Percentiles rank a stretch among this genome's conserved stretches.
Evolutionary conservation across 2,888 invertebrate species (phyloP).

Genomic region (Drosophila stalkeri): DNA sequence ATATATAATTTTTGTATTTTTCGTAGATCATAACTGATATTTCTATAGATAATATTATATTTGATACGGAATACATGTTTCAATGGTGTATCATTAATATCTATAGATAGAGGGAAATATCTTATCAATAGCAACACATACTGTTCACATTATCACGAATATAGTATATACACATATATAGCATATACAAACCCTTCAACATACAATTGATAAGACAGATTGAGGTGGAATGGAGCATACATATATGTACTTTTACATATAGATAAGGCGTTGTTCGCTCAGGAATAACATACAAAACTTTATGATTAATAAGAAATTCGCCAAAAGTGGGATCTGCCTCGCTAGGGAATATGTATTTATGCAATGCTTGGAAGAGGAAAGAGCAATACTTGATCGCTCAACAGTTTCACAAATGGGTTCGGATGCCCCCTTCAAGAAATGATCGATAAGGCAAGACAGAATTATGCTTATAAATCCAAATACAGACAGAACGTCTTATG

Average conservation of each 20-base stretch:
- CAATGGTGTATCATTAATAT: neutral
- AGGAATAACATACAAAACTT: neutral
- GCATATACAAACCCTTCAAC: neutral
- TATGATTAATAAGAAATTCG: neutral
- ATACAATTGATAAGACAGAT: neutral
- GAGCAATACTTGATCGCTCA: conserved; percentile 6
- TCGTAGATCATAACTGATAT: neutral
- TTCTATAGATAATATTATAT: neutral
- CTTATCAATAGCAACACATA: neutral
- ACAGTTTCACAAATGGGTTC: conserved; percentile 4
- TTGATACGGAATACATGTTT: neutral
- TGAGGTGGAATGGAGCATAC: neutral
- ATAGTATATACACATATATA: neutral
- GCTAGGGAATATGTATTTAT: neutral
- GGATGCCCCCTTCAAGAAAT: neutral
- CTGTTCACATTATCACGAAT: neutral
- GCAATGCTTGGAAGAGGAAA: neutral
- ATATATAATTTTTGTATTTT: neutral
- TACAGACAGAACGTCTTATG: conserved; percentile 23
- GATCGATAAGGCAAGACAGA: conserved; percentile 27
- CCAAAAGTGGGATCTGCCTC: neutral
- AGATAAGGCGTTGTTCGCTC: neutral
- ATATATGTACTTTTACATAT: neutral
- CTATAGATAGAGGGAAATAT: neutral
- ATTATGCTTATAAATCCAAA: neutral